Base-by-base conservation (phyloP, 2,113 vertebrate species). In the Brachyistius frenatus region DNA sequence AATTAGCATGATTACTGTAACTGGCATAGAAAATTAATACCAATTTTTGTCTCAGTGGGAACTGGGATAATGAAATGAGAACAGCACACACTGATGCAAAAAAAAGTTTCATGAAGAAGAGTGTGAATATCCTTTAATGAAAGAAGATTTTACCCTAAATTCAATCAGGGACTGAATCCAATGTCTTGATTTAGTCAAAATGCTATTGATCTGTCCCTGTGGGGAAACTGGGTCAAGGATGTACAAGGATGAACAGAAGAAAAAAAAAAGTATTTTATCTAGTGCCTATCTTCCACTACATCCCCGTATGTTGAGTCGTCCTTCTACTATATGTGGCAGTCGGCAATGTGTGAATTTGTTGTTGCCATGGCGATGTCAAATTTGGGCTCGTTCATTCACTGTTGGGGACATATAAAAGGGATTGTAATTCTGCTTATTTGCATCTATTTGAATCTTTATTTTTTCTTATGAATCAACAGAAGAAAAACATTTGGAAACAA, bases 341-440 rank as follows among this genome's bases (percentile, higher is more conserved):
- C 46, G 71, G 73, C 73, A 69, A 39, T 56, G 66, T 88, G 62
- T 81, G 76, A 83, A 86, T 80, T 62, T 88, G 77, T 85, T 87
- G 91, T 89, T 90, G 76, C 86, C 86, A 92, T 90, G 89, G 86
- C 44, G 71, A 88, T 88, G 66, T 78, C 61, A 78, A 67, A 89
- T 84, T 83, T 73, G 55, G 47, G 60, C 39, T 83, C 69, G 62
- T 84, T 88, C 77, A 88, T 85, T 77, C 71, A 77, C 50, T 64
- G 52, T 47, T 66, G 13, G 15, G 56, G 67, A 70, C 85, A 71
- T 74, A 73, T 54, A 52, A 73, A 75, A 68, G 31, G 54, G 66
- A 74, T 47, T 66, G 30, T 54, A 41, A 68, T 67, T 16, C 46
- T 32, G 50, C 76, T 53, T 39, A 35, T 72, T 85, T 77, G 57